These are phyloP conservation scores for Calyptommatus sinebrachiatus DNA, from an alignment of 2,113 vertebrate species.

Conservation along the genomic window DNA sequence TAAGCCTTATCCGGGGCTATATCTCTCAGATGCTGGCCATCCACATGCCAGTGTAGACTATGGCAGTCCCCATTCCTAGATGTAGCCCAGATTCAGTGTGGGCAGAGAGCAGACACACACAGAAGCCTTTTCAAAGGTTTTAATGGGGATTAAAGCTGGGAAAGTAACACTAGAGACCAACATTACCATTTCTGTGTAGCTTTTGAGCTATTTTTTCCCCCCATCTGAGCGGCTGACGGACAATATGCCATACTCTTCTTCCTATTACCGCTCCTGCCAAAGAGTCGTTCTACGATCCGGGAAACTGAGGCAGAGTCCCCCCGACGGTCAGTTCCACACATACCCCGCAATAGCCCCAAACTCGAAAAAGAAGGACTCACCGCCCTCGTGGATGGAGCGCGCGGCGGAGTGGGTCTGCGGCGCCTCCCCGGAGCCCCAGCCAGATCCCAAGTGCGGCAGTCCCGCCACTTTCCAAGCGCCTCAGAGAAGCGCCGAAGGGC, in stretches of 20 bases:
- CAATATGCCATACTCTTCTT: not conserved
- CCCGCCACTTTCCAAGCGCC: not conserved
- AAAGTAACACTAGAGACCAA: not conserved
- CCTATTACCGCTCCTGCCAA: not conserved
- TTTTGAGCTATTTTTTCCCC: no score
- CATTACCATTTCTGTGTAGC: no score
- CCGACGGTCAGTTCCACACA: not conserved
- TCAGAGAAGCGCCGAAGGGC: not conserved
- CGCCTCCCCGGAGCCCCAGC: not conserved
- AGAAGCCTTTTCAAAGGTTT: no score
- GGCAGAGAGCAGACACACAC: no score
- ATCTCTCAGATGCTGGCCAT: no score
- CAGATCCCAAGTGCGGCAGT: no score
- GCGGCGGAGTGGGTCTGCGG: conserved; percentile 10
- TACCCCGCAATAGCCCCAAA: no score
- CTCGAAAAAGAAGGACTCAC: conserved; percentile 33
- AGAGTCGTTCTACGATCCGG: not conserved
- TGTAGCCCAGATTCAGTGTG: no score
- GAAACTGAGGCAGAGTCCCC: not conserved
- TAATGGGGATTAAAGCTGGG: not conserved
- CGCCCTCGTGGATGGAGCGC: conserved; percentile 6
- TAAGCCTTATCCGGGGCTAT: no score
- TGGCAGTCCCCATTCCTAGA: no score
- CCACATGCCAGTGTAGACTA: no score
- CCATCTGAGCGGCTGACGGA: no score